Percentiles rank a stretch among this genome's conserved stretches.
Conservation (phyloP, 2,888 invertebrate species). For the Drosophila lutescens region DNA sequence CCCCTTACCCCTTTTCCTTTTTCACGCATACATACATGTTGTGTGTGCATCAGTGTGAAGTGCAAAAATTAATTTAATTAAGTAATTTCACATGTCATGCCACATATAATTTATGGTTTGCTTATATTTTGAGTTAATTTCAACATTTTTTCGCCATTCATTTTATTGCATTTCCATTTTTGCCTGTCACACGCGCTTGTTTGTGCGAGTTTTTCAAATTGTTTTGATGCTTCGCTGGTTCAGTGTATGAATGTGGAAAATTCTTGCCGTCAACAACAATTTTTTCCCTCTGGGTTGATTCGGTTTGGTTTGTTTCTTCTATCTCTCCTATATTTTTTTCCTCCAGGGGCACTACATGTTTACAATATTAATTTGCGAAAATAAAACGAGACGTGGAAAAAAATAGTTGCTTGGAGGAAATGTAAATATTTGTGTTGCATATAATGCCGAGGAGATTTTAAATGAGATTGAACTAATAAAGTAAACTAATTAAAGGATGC, state of each 20-base stretch:
- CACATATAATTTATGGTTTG: slow-evolving; percentile 66
- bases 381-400: slow-evolving; percentile 30
- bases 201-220: slow-evolving; percentile 60
- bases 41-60: slow-evolving; percentile 24
- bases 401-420: slow-evolving; percentile 4
- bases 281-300: slow-evolving; percentile 26
- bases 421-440: slow-evolving; percentile 52
- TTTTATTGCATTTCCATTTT: slow-evolving; percentile 37
- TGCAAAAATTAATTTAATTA: slow-evolving; percentile 71
- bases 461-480: slow-evolving; percentile 39
- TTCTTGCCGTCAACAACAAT: slow-evolving; percentile 50
- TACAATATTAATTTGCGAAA: slow-evolving; percentile 60
- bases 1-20: not conserved
- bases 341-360: slow-evolving; percentile 34
- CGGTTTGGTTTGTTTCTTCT: slow-evolving; percentile 13
- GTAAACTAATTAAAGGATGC: slow-evolving; percentile 32
- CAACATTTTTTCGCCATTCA: slow-evolving; percentile 36
- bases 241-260: slow-evolving; percentile 38
- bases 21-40: slow-evolving; percentile 1
- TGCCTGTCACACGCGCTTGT: slow-evolving; percentile 50
- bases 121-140: slow-evolving; percentile 69
- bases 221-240: slow-evolving; percentile 62
- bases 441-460: slow-evolving; percentile 29
- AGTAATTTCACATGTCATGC: slow-evolving; percentile 72
- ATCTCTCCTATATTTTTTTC: not conserved